Evolutionary conservation across 2,113 vertebrate genomes (phyloP), one percentile per base, ranked within the genome.

Genomic region (Desmodus rotundus): DNA sequence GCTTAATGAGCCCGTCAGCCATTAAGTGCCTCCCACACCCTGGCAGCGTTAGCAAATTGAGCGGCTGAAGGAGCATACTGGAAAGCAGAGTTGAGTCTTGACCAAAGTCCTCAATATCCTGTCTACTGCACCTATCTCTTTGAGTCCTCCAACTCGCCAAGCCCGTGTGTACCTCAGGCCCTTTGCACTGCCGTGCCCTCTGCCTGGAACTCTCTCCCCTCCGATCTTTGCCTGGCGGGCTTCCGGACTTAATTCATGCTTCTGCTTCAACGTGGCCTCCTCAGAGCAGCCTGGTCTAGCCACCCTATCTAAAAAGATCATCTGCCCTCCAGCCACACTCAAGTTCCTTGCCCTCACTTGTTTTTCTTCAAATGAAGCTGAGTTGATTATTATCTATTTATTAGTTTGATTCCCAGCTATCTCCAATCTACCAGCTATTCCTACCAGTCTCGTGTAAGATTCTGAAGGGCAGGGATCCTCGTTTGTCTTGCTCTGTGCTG

Each of bases 1-100:
- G 95, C 90, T 89, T 92, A 95, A 92, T 87, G 96, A 97, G 76
- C 92, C 17, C 2, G 56, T 67, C 63, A 88, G 88, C 91, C 87
- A 68, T 45, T 50, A 78, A 81, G 58, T 41, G 65, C 87, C 91
- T 90, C 88, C 87, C 52, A n/a, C 81, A 33, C 80, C n/a, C 47
- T 4, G 83, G 87, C 78, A 54, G 83, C 20, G 5, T 78, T 73
- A 83, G 92, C 78, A 91, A 50, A 70, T 2, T 28, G 70, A 77
- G 72, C 38, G 22, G 73, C 67, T 38, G 91, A 77, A 81, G 61
- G 83, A 87, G n/a, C 52, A 26, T 41, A 38, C 89, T 91, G 86
- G 54, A 95, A 78, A 85, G 65, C 70, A 67, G 50, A 50, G 26
- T 26, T 83, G 76, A 91, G 36, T 63, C 43, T 77, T 67, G 47